These are phyloP conservation scores for Ctenochaetus hawaiiensis DNA, from an alignment of 2,797 vertebrate genomes.

Conservation along the genomic window DNA sequence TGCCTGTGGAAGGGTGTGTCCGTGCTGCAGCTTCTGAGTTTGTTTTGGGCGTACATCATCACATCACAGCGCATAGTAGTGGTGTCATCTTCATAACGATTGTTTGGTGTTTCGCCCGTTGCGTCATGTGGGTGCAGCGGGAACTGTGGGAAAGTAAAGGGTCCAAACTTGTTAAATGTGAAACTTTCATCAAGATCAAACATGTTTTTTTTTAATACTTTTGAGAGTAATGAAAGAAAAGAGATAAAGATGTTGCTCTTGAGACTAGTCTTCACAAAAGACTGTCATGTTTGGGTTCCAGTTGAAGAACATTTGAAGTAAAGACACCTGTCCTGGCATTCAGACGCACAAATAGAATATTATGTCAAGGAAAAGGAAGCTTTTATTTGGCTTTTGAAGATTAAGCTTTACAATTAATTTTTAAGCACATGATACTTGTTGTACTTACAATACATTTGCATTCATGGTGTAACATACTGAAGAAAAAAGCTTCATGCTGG, in stretches of 20 bases:
- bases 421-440: background rate
- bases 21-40: constrained; percentile 32
- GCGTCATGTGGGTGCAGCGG: constrained; percentile 42
- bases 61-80: constrained; percentile 26
- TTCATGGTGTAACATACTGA: background rate
- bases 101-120: constrained; percentile 54
- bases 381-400: background rate
- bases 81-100: constrained; percentile 36
- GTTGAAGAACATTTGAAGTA: background rate
- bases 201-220: background rate
- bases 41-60: constrained; percentile 45
- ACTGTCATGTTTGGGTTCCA: background rate
- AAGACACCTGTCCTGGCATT: background rate
- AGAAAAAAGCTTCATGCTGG: background rate
- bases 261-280: too few relatives aligned
- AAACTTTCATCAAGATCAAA: background rate
- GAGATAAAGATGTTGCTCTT: background rate
- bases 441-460: background rate
- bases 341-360: too few relatives aligned
- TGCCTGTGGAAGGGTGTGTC: constrained; percentile 64
- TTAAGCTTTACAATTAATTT: background rate
- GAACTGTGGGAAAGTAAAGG: constrained; percentile 10
- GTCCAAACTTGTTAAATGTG: constrained; percentile 19
- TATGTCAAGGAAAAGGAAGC: too few relatives aligned
- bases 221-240: background rate